phyloP scores from a whole-genome alignment of 2,113 vertebrate species.

The Callospermophilus lateralis region DNA sequence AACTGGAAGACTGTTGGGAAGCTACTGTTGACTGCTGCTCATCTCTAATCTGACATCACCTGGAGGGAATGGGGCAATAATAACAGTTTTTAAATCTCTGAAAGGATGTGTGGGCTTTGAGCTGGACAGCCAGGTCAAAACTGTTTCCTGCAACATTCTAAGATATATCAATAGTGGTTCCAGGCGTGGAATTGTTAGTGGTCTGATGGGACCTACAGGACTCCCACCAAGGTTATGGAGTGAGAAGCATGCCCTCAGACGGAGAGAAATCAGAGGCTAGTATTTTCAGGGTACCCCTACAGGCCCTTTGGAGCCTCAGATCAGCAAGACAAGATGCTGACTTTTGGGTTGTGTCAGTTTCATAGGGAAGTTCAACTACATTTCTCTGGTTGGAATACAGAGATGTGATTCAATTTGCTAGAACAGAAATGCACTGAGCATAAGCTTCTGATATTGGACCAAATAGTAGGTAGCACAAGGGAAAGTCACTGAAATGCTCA shows the following conservation, averaged over 20 bases:
- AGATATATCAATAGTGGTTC: background rate
- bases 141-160: background rate
- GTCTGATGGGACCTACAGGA: background rate
- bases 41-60: background rate
- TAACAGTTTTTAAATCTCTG: background rate
- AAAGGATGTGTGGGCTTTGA: background rate
- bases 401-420: background rate
- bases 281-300: background rate
- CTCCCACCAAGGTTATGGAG: background rate
- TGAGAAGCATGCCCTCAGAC: background rate
- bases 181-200: background rate
- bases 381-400: background rate
- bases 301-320: background rate
- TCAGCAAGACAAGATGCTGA: background rate
- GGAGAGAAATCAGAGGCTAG: background rate
- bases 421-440: background rate
- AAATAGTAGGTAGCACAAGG: background rate
- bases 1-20: background rate
- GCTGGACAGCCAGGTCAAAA: background rate
- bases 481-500: background rate
- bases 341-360: background rate
- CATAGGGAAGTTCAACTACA: background rate
- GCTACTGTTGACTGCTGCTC: background rate
- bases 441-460: background rate
- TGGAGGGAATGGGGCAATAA: background rate